Conservation (phyloP, 2,888 invertebrate species). For the Cephus pulcher region DNA sequence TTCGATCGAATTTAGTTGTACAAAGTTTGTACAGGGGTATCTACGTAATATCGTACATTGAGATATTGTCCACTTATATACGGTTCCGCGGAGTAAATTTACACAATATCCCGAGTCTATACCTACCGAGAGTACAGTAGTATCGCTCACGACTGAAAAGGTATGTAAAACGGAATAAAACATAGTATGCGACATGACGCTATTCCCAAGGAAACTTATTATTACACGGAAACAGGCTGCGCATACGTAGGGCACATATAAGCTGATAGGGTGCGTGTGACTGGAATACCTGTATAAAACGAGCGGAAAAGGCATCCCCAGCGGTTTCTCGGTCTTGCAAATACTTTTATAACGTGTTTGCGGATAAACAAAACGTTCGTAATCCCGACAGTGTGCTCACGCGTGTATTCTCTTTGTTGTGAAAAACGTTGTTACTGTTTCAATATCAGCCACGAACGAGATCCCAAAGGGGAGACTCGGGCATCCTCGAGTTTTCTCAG, state of each 20-base stretch:
- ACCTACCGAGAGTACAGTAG: neutral
- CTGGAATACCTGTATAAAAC: slow-evolving; percentile 2
- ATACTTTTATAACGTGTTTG: slow-evolving; percentile 31
- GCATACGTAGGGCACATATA: neutral
- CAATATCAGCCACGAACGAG: slow-evolving; percentile 38
- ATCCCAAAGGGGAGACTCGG: slow-evolving; percentile 27
- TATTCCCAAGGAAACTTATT: slow-evolving; percentile 58
- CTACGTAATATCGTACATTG: neutral
- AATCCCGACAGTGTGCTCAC: slow-evolving; percentile 35
- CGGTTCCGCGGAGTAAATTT: neutral
- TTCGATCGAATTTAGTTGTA: neutral
- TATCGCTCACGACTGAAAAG: neutral
- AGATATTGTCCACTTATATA: neutral
- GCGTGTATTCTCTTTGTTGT: slow-evolving; percentile 27
- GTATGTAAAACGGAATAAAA: slow-evolving; percentile 47
- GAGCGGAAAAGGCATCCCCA: slow-evolving; percentile 14
- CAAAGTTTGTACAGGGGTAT: neutral
- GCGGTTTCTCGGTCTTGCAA: slow-evolving; percentile 21
- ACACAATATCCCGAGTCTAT: neutral
- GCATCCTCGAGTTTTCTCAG: slow-evolving; percentile 1
- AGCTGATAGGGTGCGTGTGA: slow-evolving; percentile 9
- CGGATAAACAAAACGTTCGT: slow-evolving; percentile 38
- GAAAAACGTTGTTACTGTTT: slow-evolving; percentile 32
- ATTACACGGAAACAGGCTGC: slow-evolving; percentile 33
- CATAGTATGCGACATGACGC: slow-evolving; percentile 29